Evolutionary conservation across 2,113 vertebrate species (phyloP), one percentile per base, ranked within the genome.

Genomic region (Aptenodytes patagonicus): DNA sequence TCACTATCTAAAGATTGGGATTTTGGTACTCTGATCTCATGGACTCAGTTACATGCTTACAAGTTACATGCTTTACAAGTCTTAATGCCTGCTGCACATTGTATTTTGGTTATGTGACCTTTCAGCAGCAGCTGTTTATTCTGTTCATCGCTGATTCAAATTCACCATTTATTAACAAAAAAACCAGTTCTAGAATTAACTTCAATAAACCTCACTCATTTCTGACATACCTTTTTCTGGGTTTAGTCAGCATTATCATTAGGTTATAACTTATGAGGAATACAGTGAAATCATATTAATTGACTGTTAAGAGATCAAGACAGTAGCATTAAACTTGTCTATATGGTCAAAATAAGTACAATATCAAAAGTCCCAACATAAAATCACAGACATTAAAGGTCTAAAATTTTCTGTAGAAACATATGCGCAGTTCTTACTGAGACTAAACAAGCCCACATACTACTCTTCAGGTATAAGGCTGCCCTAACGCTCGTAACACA

Each of bases 401-500:
- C 12, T 83, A 31, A 82, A 54, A 25, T 29, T 31, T n/a, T 42
- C 20, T 31, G 51, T 22, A 51, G 18, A 28, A 71, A 44, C 2
- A 1, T 7, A 17, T 13, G 21, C 34, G 47, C 7, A 24, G 52
- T 10, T 49, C 34, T 38, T 22, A 38, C 9, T 1, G 17, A 38
- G 54, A 22, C 18, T n/a, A n/a, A 61, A 79, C 47, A 75, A 6
- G 20, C 15, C 11, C 20, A 7, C n/a, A 7, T 10, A 3, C 21
- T 7, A 2, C 40, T 34, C 34, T 57, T 32, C 21, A 38, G 38
- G 32, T 34, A 29, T 2, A 40, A 60, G 42, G 42, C 36, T 71
- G 31, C 7, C 52, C 47, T 55, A 69, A 22, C 1, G 3, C 38
- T 54, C 1, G 0, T 20, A 38, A n/a, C 6, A 60, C 42, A 55